Percentiles rank a stretch among this genome's conserved stretches.
Conservation (phyloP, 2,797 vertebrate genomes). For the Masticophis lateralis region DNA sequence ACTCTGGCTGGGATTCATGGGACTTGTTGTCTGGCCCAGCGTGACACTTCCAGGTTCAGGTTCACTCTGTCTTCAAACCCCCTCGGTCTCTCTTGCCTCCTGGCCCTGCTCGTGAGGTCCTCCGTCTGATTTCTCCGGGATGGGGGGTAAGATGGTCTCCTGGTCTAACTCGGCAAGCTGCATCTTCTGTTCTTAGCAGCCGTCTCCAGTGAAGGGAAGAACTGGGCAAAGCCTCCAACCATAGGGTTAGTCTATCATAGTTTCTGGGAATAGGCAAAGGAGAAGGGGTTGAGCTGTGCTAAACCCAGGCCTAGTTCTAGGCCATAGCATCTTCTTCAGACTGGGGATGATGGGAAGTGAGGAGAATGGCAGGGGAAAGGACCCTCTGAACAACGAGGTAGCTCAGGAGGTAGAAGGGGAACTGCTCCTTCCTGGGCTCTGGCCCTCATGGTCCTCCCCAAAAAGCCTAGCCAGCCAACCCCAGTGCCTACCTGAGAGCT, state of each 20-base stretch:
- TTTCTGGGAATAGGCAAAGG: neutral
- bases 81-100: neutral
- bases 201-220: neutral
- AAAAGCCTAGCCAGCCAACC: neutral
- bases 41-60: neutral
- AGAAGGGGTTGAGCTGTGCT: too few species aligned
- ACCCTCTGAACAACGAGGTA: neutral
- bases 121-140: neutral
- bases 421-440: neutral
- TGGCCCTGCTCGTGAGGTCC: neutral
- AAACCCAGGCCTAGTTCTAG: neutral
- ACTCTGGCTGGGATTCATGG: neutral
- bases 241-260: neutral
- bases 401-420: neutral
- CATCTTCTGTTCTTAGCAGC: neutral
- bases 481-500: neutral
- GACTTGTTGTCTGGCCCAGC: neutral
- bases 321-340: neutral
- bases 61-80: too few species aligned
- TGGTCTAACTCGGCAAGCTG: neutral
- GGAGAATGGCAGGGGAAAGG: too few species aligned
- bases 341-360: neutral
- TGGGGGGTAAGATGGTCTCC: too few species aligned
- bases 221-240: neutral
- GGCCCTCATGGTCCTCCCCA: neutral